Evolutionary conservation across 2,888 invertebrate species (phyloP), one percentile per base, ranked within the genome.

Genomic region (Xestia ashworthii): DNA sequence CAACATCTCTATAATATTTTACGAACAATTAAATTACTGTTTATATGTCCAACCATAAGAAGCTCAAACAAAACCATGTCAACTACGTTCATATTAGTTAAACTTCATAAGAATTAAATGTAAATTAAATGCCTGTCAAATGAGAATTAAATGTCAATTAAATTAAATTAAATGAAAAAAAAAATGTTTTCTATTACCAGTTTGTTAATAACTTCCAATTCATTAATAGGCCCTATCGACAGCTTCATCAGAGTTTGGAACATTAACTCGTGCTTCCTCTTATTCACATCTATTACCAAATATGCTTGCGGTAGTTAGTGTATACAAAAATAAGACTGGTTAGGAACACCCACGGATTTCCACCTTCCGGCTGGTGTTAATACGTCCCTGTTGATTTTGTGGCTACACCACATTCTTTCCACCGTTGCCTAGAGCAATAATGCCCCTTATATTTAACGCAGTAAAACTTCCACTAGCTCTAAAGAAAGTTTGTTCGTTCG

Each of bases 281-380:
- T 87, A 89, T 93, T 90, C 89, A 89, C 89, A 82, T 92, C 91
- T 91, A 93, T 93, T 94, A 93, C 91, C 90, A 92, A 94, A 94
- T 93, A 90, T 90, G 89, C 91, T 93, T 92, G 91, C 93, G 89
- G 92, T 93, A 91, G 91, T 93, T 93, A 92, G 90, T 92, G 90
- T 91, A 88, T 93, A 93, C 92, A 93, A 93, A 92, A 94, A 91
- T 92, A 92, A 90, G 90, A 93, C 93, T 94, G 93, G 93, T 94
- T 94, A 93, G 88, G 96, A 96, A 95, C 96, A 96, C 96, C 96
- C 96, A 96, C 96, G 93, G 93, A 88, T 93, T 90, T 93, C 93
- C 90, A 93, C 91, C 93, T 93, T 94, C 93, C 93, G 94, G 92
- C 91, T 91, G 92, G 94, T 95, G 95, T 94, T 96, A 95, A 96